Evolutionary conservation across 2,888 invertebrate species (phyloP).

Genomic region (Apotomis turbidana): DNA sequence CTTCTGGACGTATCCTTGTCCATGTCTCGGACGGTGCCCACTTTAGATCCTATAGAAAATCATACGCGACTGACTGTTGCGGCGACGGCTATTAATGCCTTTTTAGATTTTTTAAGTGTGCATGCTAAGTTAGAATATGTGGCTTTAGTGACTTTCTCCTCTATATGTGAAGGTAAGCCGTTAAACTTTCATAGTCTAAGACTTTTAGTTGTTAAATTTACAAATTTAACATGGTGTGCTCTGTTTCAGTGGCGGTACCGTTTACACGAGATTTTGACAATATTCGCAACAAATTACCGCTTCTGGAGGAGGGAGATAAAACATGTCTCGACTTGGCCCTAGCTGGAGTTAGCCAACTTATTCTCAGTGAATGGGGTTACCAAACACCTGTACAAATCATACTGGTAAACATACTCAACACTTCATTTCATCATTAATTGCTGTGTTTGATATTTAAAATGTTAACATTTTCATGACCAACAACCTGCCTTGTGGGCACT

Average conservation of each 20-base stretch:
- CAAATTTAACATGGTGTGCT: slow-evolving; percentile 11
- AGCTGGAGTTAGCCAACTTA: slow-evolving; percentile 89
- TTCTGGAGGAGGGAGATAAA: slow-evolving; percentile 93
- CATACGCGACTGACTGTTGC: slow-evolving; percentile 73
- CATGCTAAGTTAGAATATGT: slow-evolving; percentile 78
- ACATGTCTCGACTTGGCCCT: slow-evolving; percentile 92
- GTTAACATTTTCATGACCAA: too few species aligned
- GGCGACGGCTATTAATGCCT: slow-evolving; percentile 69
- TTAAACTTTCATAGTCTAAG: neutral
- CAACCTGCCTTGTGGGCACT: too few species aligned
- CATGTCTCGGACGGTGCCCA: slow-evolving; percentile 74
- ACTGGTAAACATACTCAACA: slow-evolving; percentile 57
- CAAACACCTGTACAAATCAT: slow-evolving; percentile 91
- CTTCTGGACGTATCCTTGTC: slow-evolving; percentile 75
- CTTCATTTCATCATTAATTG: too few species aligned
- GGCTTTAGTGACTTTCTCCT: slow-evolving; percentile 72
- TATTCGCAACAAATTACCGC: slow-evolving; percentile 89
- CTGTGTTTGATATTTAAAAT: too few species aligned
- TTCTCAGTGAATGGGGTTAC: slow-evolving; percentile 95
- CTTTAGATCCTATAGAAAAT: slow-evolving; percentile 67
- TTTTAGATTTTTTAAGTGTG: slow-evolving; percentile 70
- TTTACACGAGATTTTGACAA: slow-evolving; percentile 95
- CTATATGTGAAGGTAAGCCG: slow-evolving; percentile 70
- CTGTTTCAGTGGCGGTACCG: slow-evolving; percentile 86
- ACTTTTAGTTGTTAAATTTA: neutral